Evolutionary conservation across 37 sponge, comb jelly and placozoan genomes (phyloP).

Genomic region (Amphimedon queenslandica): DNA sequence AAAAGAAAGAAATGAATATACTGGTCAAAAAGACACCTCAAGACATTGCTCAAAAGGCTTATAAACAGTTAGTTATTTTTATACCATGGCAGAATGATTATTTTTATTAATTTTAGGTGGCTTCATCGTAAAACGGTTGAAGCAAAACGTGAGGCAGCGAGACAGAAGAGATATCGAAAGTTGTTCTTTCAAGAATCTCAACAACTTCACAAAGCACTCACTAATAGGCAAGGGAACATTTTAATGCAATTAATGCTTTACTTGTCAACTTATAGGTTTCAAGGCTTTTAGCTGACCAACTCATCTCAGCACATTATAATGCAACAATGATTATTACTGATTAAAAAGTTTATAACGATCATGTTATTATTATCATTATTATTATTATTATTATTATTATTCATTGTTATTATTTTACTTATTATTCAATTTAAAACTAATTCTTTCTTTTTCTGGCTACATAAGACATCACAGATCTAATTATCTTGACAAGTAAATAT

Average conservation of each 20-base stretch:
- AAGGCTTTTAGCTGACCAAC: neutral
- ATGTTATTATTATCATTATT: constrained; percentile 7
- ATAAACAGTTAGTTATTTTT: constrained; percentile 35
- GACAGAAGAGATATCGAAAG: constrained; percentile 24
- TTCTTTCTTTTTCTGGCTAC: neutral
- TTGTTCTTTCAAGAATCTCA: constrained; percentile 16
- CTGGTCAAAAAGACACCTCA: constrained; percentile 12
- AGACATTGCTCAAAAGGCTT: constrained; percentile 34
- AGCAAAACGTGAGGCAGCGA: constrained; percentile 26
- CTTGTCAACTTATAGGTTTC: neutral
- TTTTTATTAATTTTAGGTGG: constrained; percentile 36
- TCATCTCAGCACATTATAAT: neutral
- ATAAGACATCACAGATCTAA: neutral
- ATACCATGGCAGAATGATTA: neutral
- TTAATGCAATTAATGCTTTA: neutral
- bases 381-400: neutral
- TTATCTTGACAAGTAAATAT: constrained; percentile 5
- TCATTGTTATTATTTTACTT: neutral
- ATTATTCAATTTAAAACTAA: neutral
- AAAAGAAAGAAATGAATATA: constrained; percentile 9
- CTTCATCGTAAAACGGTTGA: constrained; percentile 31
- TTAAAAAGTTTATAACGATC: too few species aligned
- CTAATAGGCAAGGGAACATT: constrained; percentile 6
- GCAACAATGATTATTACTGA: neutral
- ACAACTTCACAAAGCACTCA: neutral